phyloP scores from a whole-genome alignment of 2,113 vertebrate genomes.

The Hyaena hyaena region DNA sequence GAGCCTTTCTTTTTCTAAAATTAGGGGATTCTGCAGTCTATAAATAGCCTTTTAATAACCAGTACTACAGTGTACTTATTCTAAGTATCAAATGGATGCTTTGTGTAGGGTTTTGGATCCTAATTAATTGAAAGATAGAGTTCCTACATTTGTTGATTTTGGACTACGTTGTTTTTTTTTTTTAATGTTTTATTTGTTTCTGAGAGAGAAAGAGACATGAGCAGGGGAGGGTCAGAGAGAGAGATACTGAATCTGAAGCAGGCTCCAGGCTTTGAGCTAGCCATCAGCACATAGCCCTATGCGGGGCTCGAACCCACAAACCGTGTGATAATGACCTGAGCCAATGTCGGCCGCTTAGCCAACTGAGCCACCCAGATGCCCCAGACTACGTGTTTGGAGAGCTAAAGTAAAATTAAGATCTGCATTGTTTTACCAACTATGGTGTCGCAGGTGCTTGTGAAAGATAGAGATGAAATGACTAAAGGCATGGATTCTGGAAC shows the following conservation, averaged over 20 bases:
- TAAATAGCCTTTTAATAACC: neutral
- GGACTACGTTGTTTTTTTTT: neutral
- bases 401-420: neutral
- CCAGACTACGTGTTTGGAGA: neutral
- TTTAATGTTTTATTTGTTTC: too few species aligned
- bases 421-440: neutral
- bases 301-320: too few species aligned
- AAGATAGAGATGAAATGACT: neutral
- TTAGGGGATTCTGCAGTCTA: neutral
- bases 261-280: too few species aligned
- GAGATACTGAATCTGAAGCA: too few species aligned
- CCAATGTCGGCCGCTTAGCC: too few species aligned
- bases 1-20: neutral
- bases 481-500: neutral
- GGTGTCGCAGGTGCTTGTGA: neutral
- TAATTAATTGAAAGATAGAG: neutral
- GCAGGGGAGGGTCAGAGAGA: too few species aligned
- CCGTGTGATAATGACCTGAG: too few species aligned
- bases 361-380: too few species aligned
- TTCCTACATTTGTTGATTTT: neutral
- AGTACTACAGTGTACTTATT: neutral
- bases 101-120: neutral
- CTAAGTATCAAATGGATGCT: neutral
- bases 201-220: too few species aligned
- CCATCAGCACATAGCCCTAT: too few species aligned